Conservation (phyloP, 1,140 invertebrate species). For the Macrobrachium rosenbergii region DNA sequence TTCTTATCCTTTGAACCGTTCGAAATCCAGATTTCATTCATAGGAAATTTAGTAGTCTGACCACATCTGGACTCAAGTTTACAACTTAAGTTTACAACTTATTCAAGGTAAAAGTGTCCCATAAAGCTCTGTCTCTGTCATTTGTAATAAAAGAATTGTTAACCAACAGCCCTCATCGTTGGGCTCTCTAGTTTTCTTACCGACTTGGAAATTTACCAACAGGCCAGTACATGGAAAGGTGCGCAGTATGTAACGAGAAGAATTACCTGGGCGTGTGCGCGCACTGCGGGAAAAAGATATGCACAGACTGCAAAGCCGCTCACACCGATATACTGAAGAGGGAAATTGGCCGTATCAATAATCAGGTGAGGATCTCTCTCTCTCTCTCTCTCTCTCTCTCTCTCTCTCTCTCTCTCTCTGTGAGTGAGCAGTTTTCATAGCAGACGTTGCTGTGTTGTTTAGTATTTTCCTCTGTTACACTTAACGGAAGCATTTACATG, state of each 20-base stretch:
- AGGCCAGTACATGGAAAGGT: slow-evolving; percentile 65
- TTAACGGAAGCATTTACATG: too few relatives aligned
- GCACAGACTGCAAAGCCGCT: slow-evolving; percentile 88
- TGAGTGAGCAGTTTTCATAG: too few relatives aligned
- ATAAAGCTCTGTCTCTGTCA: too few relatives aligned
- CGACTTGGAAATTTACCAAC: background rate
- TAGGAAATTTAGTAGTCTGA: too few relatives aligned
- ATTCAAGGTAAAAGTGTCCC: too few relatives aligned
- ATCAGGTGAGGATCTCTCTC: slow-evolving; percentile 80
- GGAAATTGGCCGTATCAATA: slow-evolving; percentile 94
- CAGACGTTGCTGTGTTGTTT: too few relatives aligned
- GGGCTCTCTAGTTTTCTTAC: too few relatives aligned
- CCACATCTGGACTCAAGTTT: too few relatives aligned
- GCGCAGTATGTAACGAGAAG: slow-evolving; percentile 89
- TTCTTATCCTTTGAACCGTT: too few relatives aligned
- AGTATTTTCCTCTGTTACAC: too few relatives aligned
- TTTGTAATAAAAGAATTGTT: background rate
- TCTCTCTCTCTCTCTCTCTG: background rate
- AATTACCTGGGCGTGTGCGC: slow-evolving; percentile 87
- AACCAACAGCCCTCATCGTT: background rate
- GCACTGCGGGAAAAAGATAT: slow-evolving; percentile 95
- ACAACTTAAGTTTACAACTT: too few relatives aligned
- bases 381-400: background rate
- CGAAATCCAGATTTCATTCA: too few relatives aligned
- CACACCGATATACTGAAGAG: slow-evolving; percentile 95